phyloP scores from a whole-genome alignment of 2,888 invertebrate genomes.

The Alcis repandata region DNA sequence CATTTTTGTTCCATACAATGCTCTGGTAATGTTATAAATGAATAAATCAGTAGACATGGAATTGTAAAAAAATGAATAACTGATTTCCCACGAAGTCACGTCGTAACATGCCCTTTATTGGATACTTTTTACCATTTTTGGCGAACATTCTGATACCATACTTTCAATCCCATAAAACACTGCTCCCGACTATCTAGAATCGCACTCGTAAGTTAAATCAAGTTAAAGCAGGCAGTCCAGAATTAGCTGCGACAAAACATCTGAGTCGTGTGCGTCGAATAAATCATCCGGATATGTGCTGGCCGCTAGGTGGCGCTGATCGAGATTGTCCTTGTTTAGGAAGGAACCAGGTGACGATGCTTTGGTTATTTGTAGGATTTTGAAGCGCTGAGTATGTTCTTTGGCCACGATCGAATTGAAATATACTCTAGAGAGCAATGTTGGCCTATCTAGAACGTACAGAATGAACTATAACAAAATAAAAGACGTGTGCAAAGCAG shows the following conservation, averaged over 20 bases:
- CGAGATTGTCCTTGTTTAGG: slow-evolving; percentile 61
- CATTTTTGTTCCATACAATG: not conserved
- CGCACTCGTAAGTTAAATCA: slow-evolving; percentile 24
- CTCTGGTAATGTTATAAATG: not conserved
- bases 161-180: slow-evolving; percentile 5
- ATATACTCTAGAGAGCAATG: too few relatives aligned
- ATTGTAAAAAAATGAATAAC: not conserved
- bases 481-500: too few relatives aligned
- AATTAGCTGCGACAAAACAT: slow-evolving; percentile 56
- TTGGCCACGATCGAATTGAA: too few relatives aligned
- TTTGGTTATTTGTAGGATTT: not conserved
- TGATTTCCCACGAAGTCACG: not conserved
- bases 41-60: too few relatives aligned
- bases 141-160: not conserved
- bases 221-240: slow-evolving; percentile 43
- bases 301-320: slow-evolving; percentile 67
- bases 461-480: too few relatives aligned
- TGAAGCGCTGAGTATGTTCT: not conserved
- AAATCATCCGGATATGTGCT: slow-evolving; percentile 69
- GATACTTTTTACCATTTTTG: not conserved
- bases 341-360: slow-evolving; percentile 51
- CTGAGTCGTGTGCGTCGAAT: slow-evolving; percentile 60
- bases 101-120: not conserved
- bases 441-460: too few relatives aligned
- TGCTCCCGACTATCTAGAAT: slow-evolving; percentile 15